Base-by-base conservation (phyloP, 2,888 invertebrate genomes). In the Pristionchus japonicus region DNA sequence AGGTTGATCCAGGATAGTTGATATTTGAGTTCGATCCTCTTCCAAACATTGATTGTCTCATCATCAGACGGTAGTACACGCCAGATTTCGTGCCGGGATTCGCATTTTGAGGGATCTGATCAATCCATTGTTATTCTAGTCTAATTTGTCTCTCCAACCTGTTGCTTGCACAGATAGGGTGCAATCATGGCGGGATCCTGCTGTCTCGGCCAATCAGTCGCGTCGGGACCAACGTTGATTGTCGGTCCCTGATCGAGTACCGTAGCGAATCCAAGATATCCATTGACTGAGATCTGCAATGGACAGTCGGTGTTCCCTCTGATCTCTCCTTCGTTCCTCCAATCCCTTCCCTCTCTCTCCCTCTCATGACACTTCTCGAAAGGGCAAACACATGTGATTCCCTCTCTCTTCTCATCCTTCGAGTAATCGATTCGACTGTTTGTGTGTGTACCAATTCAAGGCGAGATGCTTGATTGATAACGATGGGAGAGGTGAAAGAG, bases 171-270 rank as follows among this genome's bases (percentile, higher is more conserved):
- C n/a, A 94, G 90, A 89, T 94, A 94, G 4, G 94, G 94, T 13
- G 93, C 94, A 84, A 94, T 94, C 94, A 94, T 94, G 20, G 94
- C 94, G 13, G 94, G 94, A 89, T 94, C 94, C 85, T 94, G 93
- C 67, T 92, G 91, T 23, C 92, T 89, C 40, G 94, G 94, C 94
- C 94, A 94, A 89, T 94, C 94, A 17, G 94, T 94, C 85, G 90
- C 91, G 70, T 93, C 93, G n/a, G 93, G 93, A 17, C 94, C 94
- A 27, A 94, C 93, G 86, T 94, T 94, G 87, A 94, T 93, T 20
- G 94, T 94, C n/a, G 94, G 94, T 27, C 94, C 94, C 86, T 94
- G 94, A 86, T 94, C 94, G 11, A 94, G 90, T 3, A 94, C 94
- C 13, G 94, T 94, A 13, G 94, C 94, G 84, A 94, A 94, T 27